A percentile compares a stretch with the other conserved stretches of the same genome.
Evolutionary conservation across 2,113 vertebrate genomes (phyloP).

Genomic region (Eptesicus fuscus): DNA sequence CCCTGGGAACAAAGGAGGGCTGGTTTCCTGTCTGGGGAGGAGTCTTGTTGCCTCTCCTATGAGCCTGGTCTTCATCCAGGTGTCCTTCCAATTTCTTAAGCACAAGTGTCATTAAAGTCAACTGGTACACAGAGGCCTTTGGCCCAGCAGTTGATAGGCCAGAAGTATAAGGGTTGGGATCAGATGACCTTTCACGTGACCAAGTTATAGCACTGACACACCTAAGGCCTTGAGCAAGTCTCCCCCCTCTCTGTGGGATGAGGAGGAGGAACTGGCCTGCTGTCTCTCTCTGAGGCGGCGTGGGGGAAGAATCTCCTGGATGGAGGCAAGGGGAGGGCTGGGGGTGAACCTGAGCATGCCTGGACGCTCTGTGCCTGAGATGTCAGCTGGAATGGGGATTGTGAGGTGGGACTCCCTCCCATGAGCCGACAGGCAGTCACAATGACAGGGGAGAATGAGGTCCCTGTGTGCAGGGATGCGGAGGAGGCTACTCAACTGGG

Average conservation of each 20-base stretch:
- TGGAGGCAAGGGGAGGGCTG: neutral
- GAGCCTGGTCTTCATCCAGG: neutral
- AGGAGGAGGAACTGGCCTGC: neutral
- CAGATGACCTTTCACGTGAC: neutral
- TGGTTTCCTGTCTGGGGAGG: neutral
- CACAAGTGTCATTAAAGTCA: neutral
- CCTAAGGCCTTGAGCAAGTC: neutral
- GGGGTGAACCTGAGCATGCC: neutral
- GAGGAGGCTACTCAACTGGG: no score
- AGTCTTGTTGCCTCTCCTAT: neutral
- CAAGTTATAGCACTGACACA: accelerated
- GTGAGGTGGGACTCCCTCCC: neutral
- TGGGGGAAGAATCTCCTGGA: neutral
- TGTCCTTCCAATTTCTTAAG: neutral
- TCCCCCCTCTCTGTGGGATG: neutral
- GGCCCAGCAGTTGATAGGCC: neutral
- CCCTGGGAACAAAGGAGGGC: neutral
- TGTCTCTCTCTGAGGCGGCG: neutral
- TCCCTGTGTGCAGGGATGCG: neutral
- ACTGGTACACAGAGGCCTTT: neutral
- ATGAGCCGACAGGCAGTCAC: neutral
- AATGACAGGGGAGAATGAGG: neutral
- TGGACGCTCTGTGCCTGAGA: neutral
- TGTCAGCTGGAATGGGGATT: neutral
- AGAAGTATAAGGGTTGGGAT: neutral